These are phyloP conservation scores for Micropterix aruncella DNA, from an alignment of 2,888 invertebrate genomes.

Conservation along the genomic window DNA sequence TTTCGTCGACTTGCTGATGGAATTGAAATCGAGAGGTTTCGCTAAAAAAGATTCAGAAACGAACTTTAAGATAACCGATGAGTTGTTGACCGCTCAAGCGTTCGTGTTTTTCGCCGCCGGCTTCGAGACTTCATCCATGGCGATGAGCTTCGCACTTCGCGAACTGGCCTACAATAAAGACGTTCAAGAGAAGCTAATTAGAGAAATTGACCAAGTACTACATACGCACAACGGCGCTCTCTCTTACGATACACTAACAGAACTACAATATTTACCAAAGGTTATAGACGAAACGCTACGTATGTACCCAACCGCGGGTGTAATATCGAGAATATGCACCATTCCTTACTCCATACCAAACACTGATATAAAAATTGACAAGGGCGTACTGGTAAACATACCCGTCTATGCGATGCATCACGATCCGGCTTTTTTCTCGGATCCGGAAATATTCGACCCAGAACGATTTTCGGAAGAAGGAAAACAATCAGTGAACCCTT, in stretches of 20 bases:
- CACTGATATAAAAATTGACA: slow-evolving; percentile 19
- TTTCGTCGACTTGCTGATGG: slow-evolving; percentile 22
- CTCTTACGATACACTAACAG: slow-evolving; percentile 19
- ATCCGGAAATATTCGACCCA: slow-evolving; percentile 22
- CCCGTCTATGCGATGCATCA: slow-evolving; percentile 23
- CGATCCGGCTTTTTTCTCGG: slow-evolving; percentile 21
- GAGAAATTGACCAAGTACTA: slow-evolving; percentile 20
- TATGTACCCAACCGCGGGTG: slow-evolving; percentile 22
- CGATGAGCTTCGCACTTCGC: slow-evolving; percentile 17
- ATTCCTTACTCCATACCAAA: slow-evolving; percentile 21
- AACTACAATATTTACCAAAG: slow-evolving; percentile 19
- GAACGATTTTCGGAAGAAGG: slow-evolving; percentile 22
- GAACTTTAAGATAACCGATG: slow-evolving; percentile 13
- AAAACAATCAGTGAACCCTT: slow-evolving; percentile 21
- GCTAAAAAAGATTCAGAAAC: slow-evolving; percentile 20
- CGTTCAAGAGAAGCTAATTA: slow-evolving; percentile 15
- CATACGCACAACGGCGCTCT: slow-evolving; percentile 14
- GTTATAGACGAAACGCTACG: slow-evolving; percentile 21
- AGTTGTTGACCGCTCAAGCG: slow-evolving; percentile 11
- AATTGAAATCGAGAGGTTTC: slow-evolving; percentile 16
- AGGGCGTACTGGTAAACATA: slow-evolving; percentile 22
- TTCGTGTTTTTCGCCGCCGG: slow-evolving; percentile 24
- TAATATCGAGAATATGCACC: slow-evolving; percentile 21
- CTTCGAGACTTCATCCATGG: slow-evolving; percentile 21
- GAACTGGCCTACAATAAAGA: slow-evolving; percentile 20